Evolutionary conservation across 2,113 vertebrate genomes (phyloP).

Genomic region (Macrotis lagotis): DNA sequence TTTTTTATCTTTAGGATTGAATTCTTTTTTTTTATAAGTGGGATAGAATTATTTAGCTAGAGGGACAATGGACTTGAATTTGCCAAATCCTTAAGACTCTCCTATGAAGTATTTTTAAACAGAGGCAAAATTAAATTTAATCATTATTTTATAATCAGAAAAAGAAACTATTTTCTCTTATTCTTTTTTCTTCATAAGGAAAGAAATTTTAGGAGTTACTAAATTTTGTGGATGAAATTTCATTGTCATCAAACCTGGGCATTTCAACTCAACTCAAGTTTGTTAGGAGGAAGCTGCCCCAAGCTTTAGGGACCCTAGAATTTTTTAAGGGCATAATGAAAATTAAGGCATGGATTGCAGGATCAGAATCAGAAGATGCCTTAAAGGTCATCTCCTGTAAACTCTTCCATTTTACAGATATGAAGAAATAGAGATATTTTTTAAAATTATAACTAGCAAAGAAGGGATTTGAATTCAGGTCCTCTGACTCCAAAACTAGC

Average conservation of each 20-base stretch:
- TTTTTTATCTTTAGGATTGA: slow-evolving; percentile 73
- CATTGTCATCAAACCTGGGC: slow-evolving; percentile 36
- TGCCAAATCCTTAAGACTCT: slow-evolving; percentile 27
- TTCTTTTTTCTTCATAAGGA: not conserved
- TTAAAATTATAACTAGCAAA: not conserved
- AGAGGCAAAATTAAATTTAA: slow-evolving; percentile 22
- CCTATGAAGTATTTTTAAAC: not conserved
- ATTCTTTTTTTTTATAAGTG: slow-evolving; percentile 75
- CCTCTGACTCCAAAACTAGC: not conserved
- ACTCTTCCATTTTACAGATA: not conserved
- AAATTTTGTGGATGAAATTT: slow-evolving; percentile 41
- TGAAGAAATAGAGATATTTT: not conserved
- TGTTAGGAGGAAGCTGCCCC: not conserved
- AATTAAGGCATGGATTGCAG: not conserved
- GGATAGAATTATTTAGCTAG: slow-evolving; percentile 86
- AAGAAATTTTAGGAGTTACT: slow-evolving; percentile 20
- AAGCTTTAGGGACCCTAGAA: not conserved
- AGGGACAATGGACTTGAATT: slow-evolving; percentile 71
- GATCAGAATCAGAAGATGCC: not conserved
- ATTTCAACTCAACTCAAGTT: slow-evolving; percentile 8
- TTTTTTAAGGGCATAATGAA: slow-evolving; percentile 20
- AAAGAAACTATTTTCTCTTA: not conserved
- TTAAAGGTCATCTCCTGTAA: not conserved
- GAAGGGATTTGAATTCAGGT: not conserved
- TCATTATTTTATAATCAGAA: slow-evolving; percentile 24